Percentiles rank a stretch among this genome's conserved stretches.
Conservation (phyloP, 2,113 vertebrate species). For the Triplophysa dalaica region DNA sequence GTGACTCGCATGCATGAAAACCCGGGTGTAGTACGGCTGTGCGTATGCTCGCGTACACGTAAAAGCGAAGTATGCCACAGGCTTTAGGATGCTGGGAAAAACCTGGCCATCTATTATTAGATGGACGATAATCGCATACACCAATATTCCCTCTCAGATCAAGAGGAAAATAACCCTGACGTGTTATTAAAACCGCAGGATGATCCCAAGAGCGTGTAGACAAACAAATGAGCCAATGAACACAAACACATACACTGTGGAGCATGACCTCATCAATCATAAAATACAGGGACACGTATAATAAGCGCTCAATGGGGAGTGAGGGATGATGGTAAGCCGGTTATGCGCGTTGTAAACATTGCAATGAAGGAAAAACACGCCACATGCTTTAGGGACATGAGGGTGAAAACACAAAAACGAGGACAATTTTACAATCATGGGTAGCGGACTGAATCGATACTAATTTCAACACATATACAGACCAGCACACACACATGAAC, state of each 20-base stretch:
- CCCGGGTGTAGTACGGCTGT: no score
- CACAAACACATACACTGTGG: neutral
- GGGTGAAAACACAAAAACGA: neutral
- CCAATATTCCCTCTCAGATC: slow-evolving; percentile 17
- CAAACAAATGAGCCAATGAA: neutral
- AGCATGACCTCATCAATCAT: neutral
- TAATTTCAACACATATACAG: neutral
- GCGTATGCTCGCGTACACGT: no score
- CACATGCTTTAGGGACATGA: neutral
- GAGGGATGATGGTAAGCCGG: neutral
- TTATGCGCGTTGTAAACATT: neutral
- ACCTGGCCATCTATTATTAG: neutral
- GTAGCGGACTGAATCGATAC: neutral
- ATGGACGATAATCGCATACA: slow-evolving; percentile 1
- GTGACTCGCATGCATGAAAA: no score
- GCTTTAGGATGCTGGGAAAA: neutral
- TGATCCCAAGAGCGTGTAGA: neutral
- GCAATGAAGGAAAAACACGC: neutral
- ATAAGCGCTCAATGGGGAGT: neutral
- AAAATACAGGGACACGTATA: neutral
- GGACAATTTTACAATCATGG: neutral
- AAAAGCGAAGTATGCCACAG: no score
- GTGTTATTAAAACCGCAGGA: slow-evolving; percentile 5
- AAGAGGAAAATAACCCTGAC: slow-evolving; percentile 7
- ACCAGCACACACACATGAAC: neutral